Evolutionary conservation across 37 sponge, comb jelly and placozoan genomes (phyloP).

Genomic region (Hexactinellida sp.): DNA sequence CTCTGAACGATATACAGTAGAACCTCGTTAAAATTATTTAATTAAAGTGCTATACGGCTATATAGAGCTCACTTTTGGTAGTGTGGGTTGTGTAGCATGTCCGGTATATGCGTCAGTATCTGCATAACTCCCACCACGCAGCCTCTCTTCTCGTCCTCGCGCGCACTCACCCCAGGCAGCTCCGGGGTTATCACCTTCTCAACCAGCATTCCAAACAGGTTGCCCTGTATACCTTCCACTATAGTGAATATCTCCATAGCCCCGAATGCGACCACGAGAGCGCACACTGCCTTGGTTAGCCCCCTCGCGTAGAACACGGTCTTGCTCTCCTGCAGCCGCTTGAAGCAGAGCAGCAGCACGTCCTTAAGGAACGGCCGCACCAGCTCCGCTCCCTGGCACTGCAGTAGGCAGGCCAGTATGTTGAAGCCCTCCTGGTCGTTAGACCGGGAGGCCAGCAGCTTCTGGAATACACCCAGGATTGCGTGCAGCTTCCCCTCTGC

Average conservation of each 20-base stretch:
- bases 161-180: constrained; percentile 82
- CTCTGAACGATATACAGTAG: too few species aligned
- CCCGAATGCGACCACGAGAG: constrained; percentile 75
- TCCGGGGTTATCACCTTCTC: constrained; percentile 81
- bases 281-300: constrained; percentile 73
- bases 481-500: constrained; percentile 27
- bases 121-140: constrained; percentile 89
- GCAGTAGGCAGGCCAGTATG: constrained; percentile 63
- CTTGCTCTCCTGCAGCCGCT: constrained; percentile 78
- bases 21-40: too few species aligned
- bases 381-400: constrained; percentile 34
- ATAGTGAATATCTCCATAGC: constrained; percentile 51
- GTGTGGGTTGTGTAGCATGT: constrained; percentile 54
- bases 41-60: not conserved
- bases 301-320: constrained; percentile 90
- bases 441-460: constrained; percentile 87
- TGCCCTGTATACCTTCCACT: constrained; percentile 78
- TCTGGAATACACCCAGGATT: constrained; percentile 86
- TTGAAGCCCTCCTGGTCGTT: constrained; percentile 96
- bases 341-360: constrained; percentile 74
- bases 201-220: constrained; percentile 86
- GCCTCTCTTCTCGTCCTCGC: constrained; percentile 61
- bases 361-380: constrained; percentile 50
- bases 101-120: constrained; percentile 80
- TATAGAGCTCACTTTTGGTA: not conserved